phyloP scores from a whole-genome alignment of 2,113 vertebrate species.

The Oreochromis aureus region DNA sequence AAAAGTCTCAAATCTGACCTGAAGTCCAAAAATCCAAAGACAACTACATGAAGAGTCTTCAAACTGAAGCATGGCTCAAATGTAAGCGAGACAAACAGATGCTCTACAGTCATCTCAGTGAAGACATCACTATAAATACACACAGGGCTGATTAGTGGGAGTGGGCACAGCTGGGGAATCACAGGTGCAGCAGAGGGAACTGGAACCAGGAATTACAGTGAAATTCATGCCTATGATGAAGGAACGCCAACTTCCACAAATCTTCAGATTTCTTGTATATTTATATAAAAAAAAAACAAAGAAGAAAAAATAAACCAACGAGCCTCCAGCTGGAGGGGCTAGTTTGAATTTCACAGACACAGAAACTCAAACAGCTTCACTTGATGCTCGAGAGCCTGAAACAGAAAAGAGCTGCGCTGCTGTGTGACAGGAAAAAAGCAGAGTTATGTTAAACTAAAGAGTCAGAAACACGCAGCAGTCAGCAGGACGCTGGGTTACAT shows the following conservation, averaged over 20 bases:
- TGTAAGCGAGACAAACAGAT: neutral
- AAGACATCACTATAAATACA: neutral
- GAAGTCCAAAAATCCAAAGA: neutral
- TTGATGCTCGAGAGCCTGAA: neutral
- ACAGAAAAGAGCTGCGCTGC: rapidly evolving
- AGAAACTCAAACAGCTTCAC: neutral
- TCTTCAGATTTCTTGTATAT: neutral
- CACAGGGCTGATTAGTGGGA: neutral
- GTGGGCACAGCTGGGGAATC: rapidly evolving
- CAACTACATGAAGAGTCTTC: neutral
- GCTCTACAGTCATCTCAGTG: neutral
- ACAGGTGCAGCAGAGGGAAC: neutral
- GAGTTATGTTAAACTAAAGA: neutral
- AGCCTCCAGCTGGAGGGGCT: neutral
- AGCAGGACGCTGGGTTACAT: slow-evolving; percentile 34
- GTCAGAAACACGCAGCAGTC: neutral
- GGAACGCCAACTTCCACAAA: neutral
- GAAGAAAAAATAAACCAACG: neutral
- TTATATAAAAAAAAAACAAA: neutral
- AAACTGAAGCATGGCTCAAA: rapidly evolving
- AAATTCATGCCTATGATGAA: neutral
- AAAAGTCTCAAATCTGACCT: rapidly evolving
- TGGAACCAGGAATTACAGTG: neutral
- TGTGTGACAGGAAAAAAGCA: neutral
- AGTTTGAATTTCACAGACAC: rapidly evolving